Conservation (phyloP, 2,888 invertebrate species). For the Norana najaformis region DNA sequence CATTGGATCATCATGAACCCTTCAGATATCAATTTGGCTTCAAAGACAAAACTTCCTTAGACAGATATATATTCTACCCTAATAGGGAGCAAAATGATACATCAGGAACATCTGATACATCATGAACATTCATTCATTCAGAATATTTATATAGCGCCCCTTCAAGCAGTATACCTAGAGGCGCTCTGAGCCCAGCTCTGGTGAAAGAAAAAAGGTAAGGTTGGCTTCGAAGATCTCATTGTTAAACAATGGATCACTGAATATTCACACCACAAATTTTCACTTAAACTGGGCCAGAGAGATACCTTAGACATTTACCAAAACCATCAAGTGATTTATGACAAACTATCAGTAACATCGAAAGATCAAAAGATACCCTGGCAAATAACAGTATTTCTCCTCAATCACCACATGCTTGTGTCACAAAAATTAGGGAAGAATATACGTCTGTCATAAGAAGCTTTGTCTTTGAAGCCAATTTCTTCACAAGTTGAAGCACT, state of each 20-base stretch:
- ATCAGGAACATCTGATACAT: not conserved
- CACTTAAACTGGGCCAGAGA: not conserved
- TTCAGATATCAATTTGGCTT: not conserved
- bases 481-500: not conserved
- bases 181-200: no score
- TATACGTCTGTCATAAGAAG: no score
- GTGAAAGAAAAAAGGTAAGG: not conserved
- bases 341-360: not conserved
- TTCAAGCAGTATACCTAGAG: no score
- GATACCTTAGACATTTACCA: not conserved
- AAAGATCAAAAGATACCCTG: not conserved
- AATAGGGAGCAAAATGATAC: not conserved
- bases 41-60: not conserved
- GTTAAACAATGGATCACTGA: not conserved
- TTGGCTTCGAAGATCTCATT: not conserved
- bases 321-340: not conserved
- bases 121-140: no score
- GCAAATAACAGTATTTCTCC: not conserved
- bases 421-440: no score
- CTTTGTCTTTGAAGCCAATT: no score
- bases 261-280: not conserved
- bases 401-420: not conserved
- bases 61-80: not conserved
- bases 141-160: no score
- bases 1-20: not conserved